These are phyloP conservation scores for Parnassius mnemosyne DNA, from an alignment of 2,888 invertebrate species.

Conservation along the genomic window DNA sequence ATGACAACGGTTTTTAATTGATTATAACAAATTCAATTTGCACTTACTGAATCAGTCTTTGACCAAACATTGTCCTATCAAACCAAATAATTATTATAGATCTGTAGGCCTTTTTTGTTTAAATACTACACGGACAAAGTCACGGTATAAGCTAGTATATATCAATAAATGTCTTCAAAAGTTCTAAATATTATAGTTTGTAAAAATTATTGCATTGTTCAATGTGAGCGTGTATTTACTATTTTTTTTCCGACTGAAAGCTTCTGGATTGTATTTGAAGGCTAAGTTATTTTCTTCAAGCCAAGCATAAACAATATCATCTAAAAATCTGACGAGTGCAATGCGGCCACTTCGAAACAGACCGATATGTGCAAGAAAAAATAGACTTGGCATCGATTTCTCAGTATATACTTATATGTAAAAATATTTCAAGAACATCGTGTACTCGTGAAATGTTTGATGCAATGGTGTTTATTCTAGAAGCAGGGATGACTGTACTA, in stretches of 20 bases:
- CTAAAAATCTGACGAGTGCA: constrained; percentile 16
- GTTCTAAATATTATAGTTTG: too few relatives aligned
- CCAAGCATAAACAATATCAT: constrained; percentile 24
- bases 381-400: constrained; percentile 40
- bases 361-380: constrained; percentile 30
- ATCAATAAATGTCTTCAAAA: too few relatives aligned
- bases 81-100: too few relatives aligned
- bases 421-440: constrained; percentile 35
- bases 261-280: constrained; percentile 15
- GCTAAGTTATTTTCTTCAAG: constrained; percentile 23
- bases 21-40: too few relatives aligned
- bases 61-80: too few relatives aligned
- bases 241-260: constrained; percentile 14
- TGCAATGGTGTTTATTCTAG: constrained; percentile 44
- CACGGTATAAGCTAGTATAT: too few relatives aligned
- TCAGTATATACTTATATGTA: constrained; percentile 38
- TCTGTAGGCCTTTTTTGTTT: too few relatives aligned
- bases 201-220: too few relatives aligned
- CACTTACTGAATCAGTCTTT: too few relatives aligned
- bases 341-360: constrained; percentile 16
- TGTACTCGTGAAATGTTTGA: constrained; percentile 33
- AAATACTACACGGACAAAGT: too few relatives aligned
- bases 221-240: constrained; percentile 3
- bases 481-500: constrained; percentile 39
- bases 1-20: too few relatives aligned